These are phyloP conservation scores for Virgularia gustaviana DNA, from an alignment of 92 coral and sea anemone genomes.

Conservation along the genomic window DNA sequence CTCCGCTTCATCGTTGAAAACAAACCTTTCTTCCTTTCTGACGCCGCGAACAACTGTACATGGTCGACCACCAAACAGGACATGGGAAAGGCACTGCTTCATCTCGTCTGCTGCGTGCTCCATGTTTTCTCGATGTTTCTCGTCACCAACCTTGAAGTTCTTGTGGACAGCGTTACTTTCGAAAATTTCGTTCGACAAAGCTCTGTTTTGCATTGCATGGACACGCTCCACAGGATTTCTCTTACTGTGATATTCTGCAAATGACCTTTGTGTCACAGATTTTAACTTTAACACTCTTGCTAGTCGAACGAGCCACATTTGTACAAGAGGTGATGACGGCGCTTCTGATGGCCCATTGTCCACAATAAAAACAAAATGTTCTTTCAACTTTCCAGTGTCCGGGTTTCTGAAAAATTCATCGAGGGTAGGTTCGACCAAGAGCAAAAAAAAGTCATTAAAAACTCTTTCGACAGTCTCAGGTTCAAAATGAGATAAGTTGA, in stretches of 20 bases:
- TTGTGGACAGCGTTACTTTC: constrained; percentile 30
- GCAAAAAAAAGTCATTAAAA: constrained; percentile 50
- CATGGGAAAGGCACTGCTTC: too few relatives aligned
- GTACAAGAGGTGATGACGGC: constrained; percentile 10
- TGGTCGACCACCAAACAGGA: too few relatives aligned
- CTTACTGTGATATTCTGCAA: constrained; percentile 46
- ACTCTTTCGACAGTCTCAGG: constrained; percentile 48
- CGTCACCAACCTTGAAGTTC: constrained; percentile 21
- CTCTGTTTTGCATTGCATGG: constrained; percentile 41
- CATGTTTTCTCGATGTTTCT: constrained; percentile 43
- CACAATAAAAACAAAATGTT: too few relatives aligned
- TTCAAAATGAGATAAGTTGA: constrained; percentile 43
- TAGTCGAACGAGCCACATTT: constrained; percentile 47
- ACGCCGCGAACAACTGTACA: too few relatives aligned
- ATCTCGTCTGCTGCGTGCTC: constrained; percentile 49
- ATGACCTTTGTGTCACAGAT: constrained; percentile 36
- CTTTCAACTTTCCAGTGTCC: constrained; percentile 50
- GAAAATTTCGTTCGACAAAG: constrained; percentile 47
- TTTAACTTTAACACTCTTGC: constrained; percentile 15
- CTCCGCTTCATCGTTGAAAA: too few relatives aligned
- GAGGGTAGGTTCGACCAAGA: constrained; percentile 38
- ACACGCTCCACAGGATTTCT: constrained; percentile 48
- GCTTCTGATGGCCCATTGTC: constrained; percentile 66
- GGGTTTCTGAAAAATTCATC: constrained; percentile 50
- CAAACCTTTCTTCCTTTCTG: too few relatives aligned